A percentile compares a stretch with the other conserved stretches of the same genome.
Evolutionary conservation across 92 coral and sea anemone genomes (phyloP).

Genomic region (Bergia puertoricense): DNA sequence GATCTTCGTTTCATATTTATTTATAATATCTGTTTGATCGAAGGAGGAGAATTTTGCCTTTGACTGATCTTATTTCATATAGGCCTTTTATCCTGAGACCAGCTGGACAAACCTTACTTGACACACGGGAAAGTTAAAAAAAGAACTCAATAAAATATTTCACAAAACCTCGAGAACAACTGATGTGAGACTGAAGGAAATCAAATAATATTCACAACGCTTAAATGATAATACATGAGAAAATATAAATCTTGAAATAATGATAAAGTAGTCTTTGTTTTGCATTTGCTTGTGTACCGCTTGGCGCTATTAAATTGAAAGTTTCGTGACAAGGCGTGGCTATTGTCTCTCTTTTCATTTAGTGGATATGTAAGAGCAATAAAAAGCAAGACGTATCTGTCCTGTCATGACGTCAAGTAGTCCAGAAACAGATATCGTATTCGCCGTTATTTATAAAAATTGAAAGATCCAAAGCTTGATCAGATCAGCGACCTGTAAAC

Average conservation of each 20-base stretch:
- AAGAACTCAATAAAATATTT: not conserved
- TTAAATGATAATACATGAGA: not conserved
- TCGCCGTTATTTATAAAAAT: not conserved
- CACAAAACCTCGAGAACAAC: not conserved
- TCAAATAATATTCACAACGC: not conserved
- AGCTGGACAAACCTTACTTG: not conserved
- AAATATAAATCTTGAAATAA: not conserved
- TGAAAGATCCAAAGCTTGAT: not conserved
- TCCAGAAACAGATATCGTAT: not conserved
- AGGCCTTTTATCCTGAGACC: not conserved
- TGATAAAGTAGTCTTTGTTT: not conserved
- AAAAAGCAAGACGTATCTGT: not conserved
- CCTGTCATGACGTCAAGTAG: not conserved
- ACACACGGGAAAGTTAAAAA: not conserved
- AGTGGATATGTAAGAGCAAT: not conserved
- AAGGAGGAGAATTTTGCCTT: not conserved
- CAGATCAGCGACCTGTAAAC: constrained; percentile 28
- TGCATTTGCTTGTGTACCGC: not conserved
- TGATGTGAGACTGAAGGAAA: not conserved
- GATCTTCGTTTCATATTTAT: not conserved
- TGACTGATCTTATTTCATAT: not conserved
- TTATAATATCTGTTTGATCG: not conserved
- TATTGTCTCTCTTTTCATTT: not conserved
- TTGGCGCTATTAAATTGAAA: too few relatives aligned
- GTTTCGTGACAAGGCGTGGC: constrained; percentile 25